These are phyloP conservation scores for Ceyx cyanopectus DNA, from an alignment of 2,113 vertebrate genomes.

Conservation along the genomic window DNA sequence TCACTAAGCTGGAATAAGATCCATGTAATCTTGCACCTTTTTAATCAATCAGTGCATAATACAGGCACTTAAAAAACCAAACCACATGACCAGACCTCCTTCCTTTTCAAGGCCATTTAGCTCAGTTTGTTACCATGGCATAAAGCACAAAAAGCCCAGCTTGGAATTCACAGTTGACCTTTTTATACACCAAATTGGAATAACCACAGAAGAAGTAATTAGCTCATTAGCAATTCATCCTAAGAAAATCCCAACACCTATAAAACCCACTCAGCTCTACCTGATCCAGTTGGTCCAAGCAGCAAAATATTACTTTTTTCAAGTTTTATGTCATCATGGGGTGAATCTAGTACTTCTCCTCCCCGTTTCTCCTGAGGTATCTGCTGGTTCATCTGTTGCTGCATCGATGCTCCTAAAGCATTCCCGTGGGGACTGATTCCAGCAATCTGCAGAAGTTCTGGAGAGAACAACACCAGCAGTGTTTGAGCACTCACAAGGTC, in stretches of 20 bases:
- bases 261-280: constrained; percentile 61
- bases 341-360: constrained; percentile 93
- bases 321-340: constrained; percentile 92
- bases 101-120: neutral
- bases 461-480: neutral
- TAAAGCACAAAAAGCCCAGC: neutral
- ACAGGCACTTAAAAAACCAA: neutral
- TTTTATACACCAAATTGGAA: neutral
- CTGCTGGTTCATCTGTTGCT: constrained; percentile 94
- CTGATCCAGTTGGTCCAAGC: constrained; percentile 97
- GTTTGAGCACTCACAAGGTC: neutral
- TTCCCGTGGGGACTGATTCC: constrained; percentile 96
- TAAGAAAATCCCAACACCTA: neutral
- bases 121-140: neutral
- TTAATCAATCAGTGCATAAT: neutral
- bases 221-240: neutral
- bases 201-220: neutral
- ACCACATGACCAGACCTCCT: neutral
- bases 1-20: too few species aligned
- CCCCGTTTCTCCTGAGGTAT: constrained; percentile 92
- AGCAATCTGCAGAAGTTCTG: constrained; percentile 97
- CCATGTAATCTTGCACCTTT: neutral
- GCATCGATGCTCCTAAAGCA: constrained; percentile 93
- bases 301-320: constrained; percentile 99
- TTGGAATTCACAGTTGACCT: neutral